A percentile compares a stretch with the other conserved stretches of the same genome.
Conservation (phyloP, 1,140 invertebrate species). For the Drosophila parabipectinata region DNA sequence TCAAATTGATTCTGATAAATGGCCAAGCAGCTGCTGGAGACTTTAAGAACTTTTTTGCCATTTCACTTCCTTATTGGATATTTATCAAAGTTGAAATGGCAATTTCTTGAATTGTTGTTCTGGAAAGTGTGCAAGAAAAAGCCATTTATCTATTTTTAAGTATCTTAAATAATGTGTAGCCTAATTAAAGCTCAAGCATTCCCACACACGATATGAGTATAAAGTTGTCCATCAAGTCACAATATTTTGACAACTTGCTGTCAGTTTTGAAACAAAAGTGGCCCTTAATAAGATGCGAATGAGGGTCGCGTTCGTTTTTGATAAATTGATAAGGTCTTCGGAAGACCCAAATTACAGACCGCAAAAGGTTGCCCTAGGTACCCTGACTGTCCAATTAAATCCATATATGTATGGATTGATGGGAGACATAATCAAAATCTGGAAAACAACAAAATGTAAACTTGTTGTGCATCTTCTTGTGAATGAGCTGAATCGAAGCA, state of each 20-base stretch:
- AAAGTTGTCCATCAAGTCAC: conserved; percentile 34
- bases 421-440: conserved; percentile 32
- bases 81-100: conserved; percentile 1
- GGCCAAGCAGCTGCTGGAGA: conserved; percentile 9
- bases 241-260: conserved; percentile 50
- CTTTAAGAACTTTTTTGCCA: conserved; percentile 25
- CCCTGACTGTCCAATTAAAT: conserved; percentile 57
- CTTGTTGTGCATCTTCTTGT: conserved; percentile 68
- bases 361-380: conserved; percentile 31
- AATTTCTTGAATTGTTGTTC: too few species aligned
- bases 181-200: conserved; percentile 26
- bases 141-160: background rate
- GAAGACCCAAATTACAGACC: conserved; percentile 65
- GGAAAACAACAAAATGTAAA: conserved; percentile 38
- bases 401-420: conserved; percentile 11
- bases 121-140: background rate
- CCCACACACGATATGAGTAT: conserved; percentile 6
- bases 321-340: conserved; percentile 72
- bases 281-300: conserved; percentile 68
- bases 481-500: conserved; percentile 47
- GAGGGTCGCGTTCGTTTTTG: conserved; percentile 48
- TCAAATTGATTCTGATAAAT: conserved; percentile 43
- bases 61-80: conserved; percentile 23
- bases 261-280: conserved; percentile 19
- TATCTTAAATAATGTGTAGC: too few species aligned